These are phyloP conservation scores for Taenaris catops DNA, from an alignment of 2,888 invertebrate species.

Conservation along the genomic window DNA sequence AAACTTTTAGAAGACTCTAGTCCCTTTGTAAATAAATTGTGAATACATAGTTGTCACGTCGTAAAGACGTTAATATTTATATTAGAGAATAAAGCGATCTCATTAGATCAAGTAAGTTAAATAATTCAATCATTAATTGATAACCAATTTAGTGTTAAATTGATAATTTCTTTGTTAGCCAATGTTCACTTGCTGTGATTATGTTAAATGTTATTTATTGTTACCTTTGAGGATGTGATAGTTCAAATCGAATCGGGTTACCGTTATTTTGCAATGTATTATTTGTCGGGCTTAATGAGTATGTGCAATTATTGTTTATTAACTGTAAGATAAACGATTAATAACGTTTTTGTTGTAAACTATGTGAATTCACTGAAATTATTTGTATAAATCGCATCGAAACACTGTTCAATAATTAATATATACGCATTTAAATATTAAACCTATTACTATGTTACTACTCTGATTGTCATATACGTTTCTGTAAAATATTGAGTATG, in stretches of 20 bases:
- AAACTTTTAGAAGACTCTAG: constrained; percentile 70
- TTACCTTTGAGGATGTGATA: constrained; percentile 72
- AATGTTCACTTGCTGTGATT: constrained; percentile 78
- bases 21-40: constrained; percentile 78
- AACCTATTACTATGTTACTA: constrained; percentile 74
- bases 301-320: constrained; percentile 52
- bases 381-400: constrained; percentile 42
- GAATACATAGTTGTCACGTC: constrained; percentile 74
- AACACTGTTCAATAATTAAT: constrained; percentile 52
- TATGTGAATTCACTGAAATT: constrained; percentile 30
- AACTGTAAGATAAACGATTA: constrained; percentile 33
- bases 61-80: constrained; percentile 66
- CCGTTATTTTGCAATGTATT: constrained; percentile 63
- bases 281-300: constrained; percentile 46
- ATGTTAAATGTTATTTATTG: constrained; percentile 77
- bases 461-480: constrained; percentile 79
- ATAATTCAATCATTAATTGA: constrained; percentile 74
- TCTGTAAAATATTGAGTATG: constrained; percentile 81
- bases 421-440: constrained; percentile 72
- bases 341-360: constrained; percentile 33
- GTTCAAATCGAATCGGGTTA: constrained; percentile 59
- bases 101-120: constrained; percentile 75
- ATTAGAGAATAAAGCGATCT: constrained; percentile 73
- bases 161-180: constrained; percentile 74
- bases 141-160: constrained; percentile 70